A percentile compares a stretch with the other conserved stretches of the same genome.
Evolutionary conservation across 1,140 invertebrate genomes (phyloP).

Genomic region (Aphelinus certus): DNA sequence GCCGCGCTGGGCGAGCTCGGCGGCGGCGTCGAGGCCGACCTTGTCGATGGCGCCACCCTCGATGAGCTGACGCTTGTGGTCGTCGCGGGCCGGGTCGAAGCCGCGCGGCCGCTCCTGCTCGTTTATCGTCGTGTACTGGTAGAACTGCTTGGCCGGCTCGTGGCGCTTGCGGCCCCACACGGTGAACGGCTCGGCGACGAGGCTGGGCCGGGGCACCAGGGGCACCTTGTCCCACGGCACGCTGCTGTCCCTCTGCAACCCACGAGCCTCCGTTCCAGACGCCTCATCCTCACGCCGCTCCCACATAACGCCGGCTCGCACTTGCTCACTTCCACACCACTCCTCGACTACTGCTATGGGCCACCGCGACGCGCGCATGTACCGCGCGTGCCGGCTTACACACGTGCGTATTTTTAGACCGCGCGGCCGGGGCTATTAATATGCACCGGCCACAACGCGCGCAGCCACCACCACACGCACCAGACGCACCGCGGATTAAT

Average conservation of each 20-base stretch:
- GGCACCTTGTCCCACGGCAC: conserved; percentile 88
- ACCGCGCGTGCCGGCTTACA: background rate
- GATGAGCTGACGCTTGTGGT: conserved; percentile 59
- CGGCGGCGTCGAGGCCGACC: conserved; percentile 58
- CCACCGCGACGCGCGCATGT: background rate
- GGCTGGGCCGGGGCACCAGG: conserved; percentile 81
- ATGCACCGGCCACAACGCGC: no score
- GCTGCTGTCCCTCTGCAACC: conserved; percentile 75
- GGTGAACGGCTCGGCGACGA: conserved; percentile 82
- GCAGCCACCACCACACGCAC: no score
- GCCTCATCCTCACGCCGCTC: background rate
- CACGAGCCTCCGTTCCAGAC: background rate
- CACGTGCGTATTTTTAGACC: background rate
- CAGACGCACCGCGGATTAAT: no score
- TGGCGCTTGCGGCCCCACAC: conserved; percentile 75
- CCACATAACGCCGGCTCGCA: conserved; percentile 15
- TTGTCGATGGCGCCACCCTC: conserved; percentile 59
- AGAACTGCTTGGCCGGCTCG: conserved; percentile 61
- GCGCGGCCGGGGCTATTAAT: background rate
- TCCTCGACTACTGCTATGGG: conserved; percentile 46
- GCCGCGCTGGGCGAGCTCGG: conserved; percentile 58
- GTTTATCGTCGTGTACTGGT: conserved; percentile 60
- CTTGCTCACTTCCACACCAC: conserved; percentile 58
- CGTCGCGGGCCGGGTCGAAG: conserved; percentile 56
- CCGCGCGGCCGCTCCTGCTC: conserved; percentile 58